Percentiles rank a stretch among this genome's conserved stretches.
These are phyloP conservation scores for Amazona guildingii DNA, from an alignment of 2,113 vertebrate genomes.

Conservation along the genomic window DNA sequence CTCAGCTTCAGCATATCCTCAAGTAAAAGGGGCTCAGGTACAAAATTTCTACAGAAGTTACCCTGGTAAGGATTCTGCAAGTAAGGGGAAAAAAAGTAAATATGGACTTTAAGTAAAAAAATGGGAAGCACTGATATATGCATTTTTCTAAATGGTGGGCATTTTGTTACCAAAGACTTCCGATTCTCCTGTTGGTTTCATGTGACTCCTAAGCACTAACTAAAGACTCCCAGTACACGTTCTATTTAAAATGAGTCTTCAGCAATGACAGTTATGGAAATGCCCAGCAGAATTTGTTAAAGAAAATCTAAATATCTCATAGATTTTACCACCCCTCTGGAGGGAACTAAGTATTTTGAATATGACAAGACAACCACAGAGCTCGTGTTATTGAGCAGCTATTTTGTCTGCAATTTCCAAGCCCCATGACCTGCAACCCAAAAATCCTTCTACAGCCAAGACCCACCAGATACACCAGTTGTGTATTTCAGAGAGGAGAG, in stretches of 20 bases:
- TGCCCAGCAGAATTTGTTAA: not conserved
- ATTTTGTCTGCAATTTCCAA: not conserved
- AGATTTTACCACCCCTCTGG: not conserved
- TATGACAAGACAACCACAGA: accelerated
- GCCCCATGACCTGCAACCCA: not conserved
- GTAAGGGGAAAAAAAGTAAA: not conserved
- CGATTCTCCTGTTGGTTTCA: not conserved
- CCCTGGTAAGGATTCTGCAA: not conserved
- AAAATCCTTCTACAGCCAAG: not conserved
- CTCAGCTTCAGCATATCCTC: not conserved
- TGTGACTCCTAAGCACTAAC: not conserved
- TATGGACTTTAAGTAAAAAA: not conserved
- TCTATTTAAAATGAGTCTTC: not conserved
- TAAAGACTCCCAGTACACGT: not conserved
- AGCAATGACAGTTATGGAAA: not conserved
- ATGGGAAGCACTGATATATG: not conserved
- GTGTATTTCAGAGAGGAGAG: not conserved
- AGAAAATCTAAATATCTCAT: not conserved
- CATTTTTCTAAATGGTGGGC: not conserved
- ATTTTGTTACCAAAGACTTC: not conserved
- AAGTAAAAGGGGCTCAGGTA: not conserved
- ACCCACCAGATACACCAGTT: not conserved
- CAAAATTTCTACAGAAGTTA: not conserved
- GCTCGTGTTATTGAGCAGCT: not conserved
- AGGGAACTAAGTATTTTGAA: not conserved